phyloP scores from a whole-genome alignment of 1,140 invertebrate species.

The Pomacea maculata region DNA sequence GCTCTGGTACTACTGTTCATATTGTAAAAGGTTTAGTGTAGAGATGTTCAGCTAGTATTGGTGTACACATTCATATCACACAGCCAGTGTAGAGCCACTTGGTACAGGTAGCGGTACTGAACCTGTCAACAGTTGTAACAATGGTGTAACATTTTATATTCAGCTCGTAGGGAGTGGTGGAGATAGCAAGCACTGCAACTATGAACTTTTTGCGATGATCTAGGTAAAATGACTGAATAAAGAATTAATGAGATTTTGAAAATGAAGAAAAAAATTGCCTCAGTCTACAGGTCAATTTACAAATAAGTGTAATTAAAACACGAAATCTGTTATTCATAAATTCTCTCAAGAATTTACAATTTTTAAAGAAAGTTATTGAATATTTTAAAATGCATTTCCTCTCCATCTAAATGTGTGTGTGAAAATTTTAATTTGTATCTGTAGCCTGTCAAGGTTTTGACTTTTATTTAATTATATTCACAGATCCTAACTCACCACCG shows the following conservation, averaged over 20 bases:
- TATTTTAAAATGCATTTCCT: too few relatives aligned
- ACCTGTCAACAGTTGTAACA: not conserved
- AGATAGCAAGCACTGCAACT: too few relatives aligned
- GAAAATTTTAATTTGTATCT: too few relatives aligned
- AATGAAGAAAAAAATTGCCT: not conserved
- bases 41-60: not conserved
- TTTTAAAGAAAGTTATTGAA: not conserved
- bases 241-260: not conserved
- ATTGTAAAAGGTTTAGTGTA: too few relatives aligned
- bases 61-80: constrained; percentile 5
- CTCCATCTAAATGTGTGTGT: too few relatives aligned
- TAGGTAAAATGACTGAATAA: not conserved
- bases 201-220: too few relatives aligned
- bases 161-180: too few relatives aligned
- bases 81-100: not conserved
- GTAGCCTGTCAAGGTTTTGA: too few relatives aligned
- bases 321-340: not conserved
- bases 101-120: constrained; percentile 13
- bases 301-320: not conserved
- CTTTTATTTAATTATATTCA: not conserved
- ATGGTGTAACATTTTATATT: too few relatives aligned
- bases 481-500: not conserved
- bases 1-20: too few relatives aligned
- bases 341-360: not conserved
- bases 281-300: not conserved